Evolutionary conservation across 2,113 vertebrate genomes (phyloP).

Genomic region (Montifringilla adamsi): DNA sequence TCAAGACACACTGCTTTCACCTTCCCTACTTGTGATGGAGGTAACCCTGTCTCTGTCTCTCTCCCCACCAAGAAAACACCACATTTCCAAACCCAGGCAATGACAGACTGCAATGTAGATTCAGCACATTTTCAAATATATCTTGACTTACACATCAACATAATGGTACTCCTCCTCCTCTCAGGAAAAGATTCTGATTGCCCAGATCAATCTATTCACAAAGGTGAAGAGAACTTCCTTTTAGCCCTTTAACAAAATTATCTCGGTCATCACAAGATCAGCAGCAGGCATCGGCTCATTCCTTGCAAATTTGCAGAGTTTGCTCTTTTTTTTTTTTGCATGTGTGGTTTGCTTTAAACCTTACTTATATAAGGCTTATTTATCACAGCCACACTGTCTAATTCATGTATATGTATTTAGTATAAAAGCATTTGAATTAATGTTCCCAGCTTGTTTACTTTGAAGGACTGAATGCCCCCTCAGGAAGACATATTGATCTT

Average conservation of each 20-base stretch:
- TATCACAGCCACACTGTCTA: neutral
- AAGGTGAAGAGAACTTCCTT: constrained; percentile 39
- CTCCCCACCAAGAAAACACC: neutral
- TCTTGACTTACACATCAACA: neutral
- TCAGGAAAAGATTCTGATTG: neutral
- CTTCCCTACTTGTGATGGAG: neutral
- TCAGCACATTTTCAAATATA: constrained; percentile 5
- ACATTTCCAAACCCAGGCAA: neutral
- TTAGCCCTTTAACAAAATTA: constrained; percentile 39
- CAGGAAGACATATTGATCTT: constrained; percentile 66
- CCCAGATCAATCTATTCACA: constrained; percentile 10
- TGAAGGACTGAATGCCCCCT: constrained; percentile 58
- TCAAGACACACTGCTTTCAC: neutral
- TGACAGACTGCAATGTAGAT: neutral
- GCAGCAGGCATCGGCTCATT: neutral
- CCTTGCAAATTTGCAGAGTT: neutral
- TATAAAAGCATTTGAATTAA: constrained; percentile 57
- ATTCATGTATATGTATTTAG: constrained; percentile 55
- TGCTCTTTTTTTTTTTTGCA: neutral
- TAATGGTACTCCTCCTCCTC: constrained; percentile 29
- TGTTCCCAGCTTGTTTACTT: constrained; percentile 66
- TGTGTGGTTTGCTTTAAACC: constrained; percentile 6
- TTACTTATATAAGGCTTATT: constrained; percentile 30
- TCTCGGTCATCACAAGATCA: neutral
- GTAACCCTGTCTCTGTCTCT: neutral